Conservation (phyloP, 2,113 vertebrate genomes). For the Hiodon tergisus region DNA sequence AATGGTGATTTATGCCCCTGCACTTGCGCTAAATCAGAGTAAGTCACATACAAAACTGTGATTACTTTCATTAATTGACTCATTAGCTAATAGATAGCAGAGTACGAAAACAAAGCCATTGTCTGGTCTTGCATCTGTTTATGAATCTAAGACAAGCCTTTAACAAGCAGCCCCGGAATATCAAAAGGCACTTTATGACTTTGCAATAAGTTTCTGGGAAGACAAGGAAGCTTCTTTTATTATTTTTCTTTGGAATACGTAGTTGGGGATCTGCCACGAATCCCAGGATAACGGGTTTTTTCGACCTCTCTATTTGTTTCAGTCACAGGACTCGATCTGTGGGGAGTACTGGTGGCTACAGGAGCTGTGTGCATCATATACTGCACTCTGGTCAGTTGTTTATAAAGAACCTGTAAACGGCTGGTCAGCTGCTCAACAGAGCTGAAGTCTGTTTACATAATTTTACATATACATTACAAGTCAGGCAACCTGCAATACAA, state of each 20-base stretch:
- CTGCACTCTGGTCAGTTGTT: conserved; percentile 65
- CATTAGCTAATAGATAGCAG: not conserved
- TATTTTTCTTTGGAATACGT: not conserved
- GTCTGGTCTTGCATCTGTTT: conserved; percentile 3
- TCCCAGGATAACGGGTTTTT: not conserved
- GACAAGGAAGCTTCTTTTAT: too few relatives aligned
- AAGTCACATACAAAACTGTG: conserved; percentile 34
- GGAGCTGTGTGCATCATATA: conserved; percentile 70
- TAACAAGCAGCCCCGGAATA: not conserved
- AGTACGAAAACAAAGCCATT: not conserved
- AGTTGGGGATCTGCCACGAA: not conserved
- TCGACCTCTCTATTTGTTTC: conserved; percentile 21
- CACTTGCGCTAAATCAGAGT: conserved; percentile 73
- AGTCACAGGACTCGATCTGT: conserved; percentile 71
- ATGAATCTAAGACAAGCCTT: not conserved
- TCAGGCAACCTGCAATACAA: too few relatives aligned
- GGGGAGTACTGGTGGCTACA: conserved; percentile 70
- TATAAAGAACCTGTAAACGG: not conserved
- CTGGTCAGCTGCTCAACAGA: not conserved
- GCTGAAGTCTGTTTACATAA: not conserved
- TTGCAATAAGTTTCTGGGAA: not conserved
- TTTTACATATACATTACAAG: not conserved
- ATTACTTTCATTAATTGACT: not conserved
- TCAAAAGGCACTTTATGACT: conserved; percentile 1
- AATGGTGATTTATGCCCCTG: conserved; percentile 72